Base-by-base conservation (phyloP, 2,797 vertebrate genomes). In the Otolemur crassicaudatus region DNA sequence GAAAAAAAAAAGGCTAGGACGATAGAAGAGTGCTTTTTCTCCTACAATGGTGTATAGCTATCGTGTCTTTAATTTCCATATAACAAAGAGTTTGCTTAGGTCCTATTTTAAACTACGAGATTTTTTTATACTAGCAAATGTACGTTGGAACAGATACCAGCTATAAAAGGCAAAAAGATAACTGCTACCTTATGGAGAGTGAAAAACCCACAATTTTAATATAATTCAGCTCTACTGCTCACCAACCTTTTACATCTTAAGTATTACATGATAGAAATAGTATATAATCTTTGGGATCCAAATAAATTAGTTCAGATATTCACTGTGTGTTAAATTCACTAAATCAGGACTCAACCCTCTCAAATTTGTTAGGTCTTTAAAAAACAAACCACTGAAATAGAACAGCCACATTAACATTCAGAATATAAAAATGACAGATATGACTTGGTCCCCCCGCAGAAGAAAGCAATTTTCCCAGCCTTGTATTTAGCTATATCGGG, bases 271-370 rank as follows among this genome's bases (percentile, higher is more conserved):
- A 95, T 96, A 96, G 72, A 98, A 98, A 97, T 86, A 84, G 93
- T 87, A 76, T 95, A 93, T 40, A 40, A 75, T 96, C 76, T 98
- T 96, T 95, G 87, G 96, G 93, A 97, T 98, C 92, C 97, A 98
- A 98, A 97, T 96, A 98, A 98, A 98, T 97, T 91, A 97, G 95
- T 87, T 90, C 53, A 11, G 79, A 91, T 83, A 92, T 70, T 96
- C 87, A 89, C 94, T 95, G 85, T 95, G 82, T 95, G 81, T 97
- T 97, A 95, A 94, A 93, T 87, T 92, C 81, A 91, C 79, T 61
- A 95, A 94, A 95, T 93, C 73, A 97, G 40, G 96, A 96, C 70
- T 94, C 87, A 97, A 97, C 85, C 87, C 92, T 95, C 23, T 61
- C 61, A 96, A 90, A 96, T 96, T 98, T 83, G 53, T 80, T 96